Base-by-base conservation (phyloP, 2,797 vertebrate species). In the Sebastes ruberrimus region DNA sequence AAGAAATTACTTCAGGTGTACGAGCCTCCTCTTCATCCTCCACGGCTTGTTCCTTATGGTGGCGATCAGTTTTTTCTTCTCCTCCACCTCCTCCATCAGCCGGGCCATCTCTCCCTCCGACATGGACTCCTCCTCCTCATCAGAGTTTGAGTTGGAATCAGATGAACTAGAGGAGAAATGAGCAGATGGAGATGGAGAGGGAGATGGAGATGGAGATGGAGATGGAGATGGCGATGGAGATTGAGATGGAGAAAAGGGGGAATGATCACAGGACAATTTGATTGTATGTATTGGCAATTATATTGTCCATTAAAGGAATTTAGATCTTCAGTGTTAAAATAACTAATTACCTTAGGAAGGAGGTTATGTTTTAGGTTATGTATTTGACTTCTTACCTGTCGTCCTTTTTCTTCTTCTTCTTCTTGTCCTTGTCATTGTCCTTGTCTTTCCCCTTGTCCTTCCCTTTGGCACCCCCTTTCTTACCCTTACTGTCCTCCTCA, bases 51-150 rank as follows among this genome's bases (percentile, higher is more conserved):
- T 99, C 88, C 98, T 95, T 88, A 99, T 97, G 68, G 89, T 97
- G 49, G 97, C 93, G 2, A 99, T 98, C 30, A 99, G 95, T 78
- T 98, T 97, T 95, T 99, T 99, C 93, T 98, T 99, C 82, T 99
- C 98, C 88, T 99, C 99, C 60, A 99, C 97, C 89, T 98, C 96
- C 85, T 99, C 98, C 96, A 96, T 97, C 82, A 99, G 91, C 80
- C 23, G 91, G 0, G 90, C 95, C 11, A 97, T 95, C 88, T 99
- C 98, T 71, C 98, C 98, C 86, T 98, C 98, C 0, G 97, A 97
- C 92, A 98, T 93, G 2, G 97, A 98, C 38, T 98, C 97, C 0
- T 97, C 95, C 0, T 96, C 95, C 0, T 96, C 95, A n/a, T 95
- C 88, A 0, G 91, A 91, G 77, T 90, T 61, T 0, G 93, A 88